Conservation (phyloP, 2,113 vertebrate species). For the Bagarius yarrelli region DNA sequence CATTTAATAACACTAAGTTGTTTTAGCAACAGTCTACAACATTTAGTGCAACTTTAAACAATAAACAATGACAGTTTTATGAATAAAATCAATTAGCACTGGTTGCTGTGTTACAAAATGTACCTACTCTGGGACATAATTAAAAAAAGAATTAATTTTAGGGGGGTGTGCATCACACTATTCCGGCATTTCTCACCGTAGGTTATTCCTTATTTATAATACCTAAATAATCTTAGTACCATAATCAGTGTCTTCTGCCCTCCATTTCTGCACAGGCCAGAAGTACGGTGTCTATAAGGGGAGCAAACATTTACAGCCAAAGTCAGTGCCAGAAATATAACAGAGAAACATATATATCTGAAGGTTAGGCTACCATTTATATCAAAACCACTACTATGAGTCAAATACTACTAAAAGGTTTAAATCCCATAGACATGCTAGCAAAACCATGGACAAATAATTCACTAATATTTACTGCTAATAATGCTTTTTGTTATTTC, state of each 20-base stretch:
- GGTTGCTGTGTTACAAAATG: no score
- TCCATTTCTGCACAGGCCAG: conserved; percentile 88
- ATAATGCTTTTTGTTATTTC: not conserved
- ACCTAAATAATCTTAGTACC: conserved; percentile 71
- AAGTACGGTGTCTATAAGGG: conserved; percentile 87
- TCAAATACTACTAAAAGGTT: not conserved
- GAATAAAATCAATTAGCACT: no score
- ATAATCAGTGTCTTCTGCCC: conserved; percentile 89
- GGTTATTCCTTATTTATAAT: not conserved
- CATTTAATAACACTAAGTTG: no score
- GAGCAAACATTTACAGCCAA: not conserved
- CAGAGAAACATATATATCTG: not conserved
- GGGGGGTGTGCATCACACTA: no score
- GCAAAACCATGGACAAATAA: not conserved
- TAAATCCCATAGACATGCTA: not conserved
- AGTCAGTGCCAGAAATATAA: not conserved
- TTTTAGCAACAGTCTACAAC: no score
- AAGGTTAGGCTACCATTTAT: not conserved
- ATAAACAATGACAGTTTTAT: no score
- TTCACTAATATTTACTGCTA: not conserved
- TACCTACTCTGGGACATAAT: no score
- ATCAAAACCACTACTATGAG: not conserved
- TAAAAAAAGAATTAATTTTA: no score
- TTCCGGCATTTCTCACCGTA: not conserved
- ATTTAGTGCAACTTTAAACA: no score